Percentiles rank a stretch among this genome's conserved stretches.
These are phyloP conservation scores for Temnothorax unifasciatus DNA, from an alignment of 2,888 invertebrate genomes.

Conservation along the genomic window DNA sequence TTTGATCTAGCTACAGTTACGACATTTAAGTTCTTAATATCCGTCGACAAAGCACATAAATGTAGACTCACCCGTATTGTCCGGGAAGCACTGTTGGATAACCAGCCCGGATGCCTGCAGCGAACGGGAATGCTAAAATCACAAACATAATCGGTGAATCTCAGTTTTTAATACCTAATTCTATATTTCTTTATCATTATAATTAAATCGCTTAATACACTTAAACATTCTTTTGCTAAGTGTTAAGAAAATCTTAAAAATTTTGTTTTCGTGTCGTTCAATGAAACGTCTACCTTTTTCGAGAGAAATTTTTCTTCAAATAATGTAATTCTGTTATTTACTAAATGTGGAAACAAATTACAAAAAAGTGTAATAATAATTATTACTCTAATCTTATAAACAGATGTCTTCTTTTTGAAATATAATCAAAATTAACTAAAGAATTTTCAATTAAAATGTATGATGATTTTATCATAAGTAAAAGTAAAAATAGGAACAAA, in stretches of 20 bases:
- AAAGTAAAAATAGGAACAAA: not conserved
- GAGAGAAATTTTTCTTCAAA: not conserved
- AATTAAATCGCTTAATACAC: not conserved
- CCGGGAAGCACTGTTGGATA: conserved; percentile 93
- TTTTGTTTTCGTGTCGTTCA: not conserved
- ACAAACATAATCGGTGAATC: conserved; percentile 70
- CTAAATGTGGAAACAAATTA: not conserved
- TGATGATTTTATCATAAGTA: not conserved
- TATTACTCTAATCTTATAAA: not conserved
- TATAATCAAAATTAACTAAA: not conserved
- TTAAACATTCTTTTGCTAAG: not conserved
- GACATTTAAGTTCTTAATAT: conserved; percentile 67
- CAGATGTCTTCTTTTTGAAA: not conserved
- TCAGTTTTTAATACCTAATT: conserved; percentile 54
- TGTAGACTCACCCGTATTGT: conserved; percentile 93
- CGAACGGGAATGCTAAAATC: conserved; percentile 90
- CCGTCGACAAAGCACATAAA: conserved; percentile 72
- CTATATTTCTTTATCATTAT: not conserved
- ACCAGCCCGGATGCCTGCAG: conserved; percentile 92
- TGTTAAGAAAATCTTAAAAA: conserved; percentile 10
- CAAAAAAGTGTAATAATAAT: not conserved
- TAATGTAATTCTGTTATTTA: conserved; percentile 14
- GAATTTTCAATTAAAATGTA: not conserved
- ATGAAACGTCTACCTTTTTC: not conserved
- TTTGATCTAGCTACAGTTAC: conserved; percentile 65